phyloP scores from a whole-genome alignment of 2,113 vertebrate genomes.

The Pituophis catenifer region DNA sequence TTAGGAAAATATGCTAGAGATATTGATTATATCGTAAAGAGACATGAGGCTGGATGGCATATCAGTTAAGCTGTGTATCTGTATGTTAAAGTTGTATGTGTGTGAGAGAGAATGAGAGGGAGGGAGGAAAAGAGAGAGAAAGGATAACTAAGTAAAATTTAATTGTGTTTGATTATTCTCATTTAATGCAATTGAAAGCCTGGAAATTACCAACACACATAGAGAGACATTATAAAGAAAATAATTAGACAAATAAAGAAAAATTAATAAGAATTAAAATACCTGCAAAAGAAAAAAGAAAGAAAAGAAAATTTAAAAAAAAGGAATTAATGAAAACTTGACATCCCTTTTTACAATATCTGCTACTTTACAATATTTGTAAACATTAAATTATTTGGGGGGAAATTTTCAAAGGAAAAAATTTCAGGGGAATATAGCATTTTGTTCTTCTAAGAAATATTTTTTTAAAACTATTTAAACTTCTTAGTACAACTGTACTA shows the following conservation, averaged over 20 bases:
- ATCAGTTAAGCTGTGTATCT: background rate
- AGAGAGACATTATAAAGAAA: background rate
- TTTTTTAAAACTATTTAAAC: background rate
- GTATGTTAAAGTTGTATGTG: background rate
- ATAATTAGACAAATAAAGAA: background rate
- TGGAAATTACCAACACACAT: background rate
- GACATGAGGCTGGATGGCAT: background rate
- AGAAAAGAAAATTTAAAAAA: background rate
- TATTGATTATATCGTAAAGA: background rate
- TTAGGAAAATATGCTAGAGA: background rate
- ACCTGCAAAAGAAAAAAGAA: background rate
- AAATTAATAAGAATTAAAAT: background rate
- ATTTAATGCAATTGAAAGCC: background rate
- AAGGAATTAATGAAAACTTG: background rate
- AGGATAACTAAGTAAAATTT: background rate
- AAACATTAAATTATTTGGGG: background rate
- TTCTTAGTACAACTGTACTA: background rate
- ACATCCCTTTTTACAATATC: background rate
- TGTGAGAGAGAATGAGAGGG: background rate
- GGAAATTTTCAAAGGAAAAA: background rate
- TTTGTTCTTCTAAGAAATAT: background rate
- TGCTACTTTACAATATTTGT: background rate
- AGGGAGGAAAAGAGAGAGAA: no score
- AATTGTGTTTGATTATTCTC: background rate
- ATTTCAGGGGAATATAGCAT: background rate